Base-by-base conservation (phyloP, 30 jellyfish, hydroid and myxozoan genomes). In the Rhopilema esculentum region DNA sequence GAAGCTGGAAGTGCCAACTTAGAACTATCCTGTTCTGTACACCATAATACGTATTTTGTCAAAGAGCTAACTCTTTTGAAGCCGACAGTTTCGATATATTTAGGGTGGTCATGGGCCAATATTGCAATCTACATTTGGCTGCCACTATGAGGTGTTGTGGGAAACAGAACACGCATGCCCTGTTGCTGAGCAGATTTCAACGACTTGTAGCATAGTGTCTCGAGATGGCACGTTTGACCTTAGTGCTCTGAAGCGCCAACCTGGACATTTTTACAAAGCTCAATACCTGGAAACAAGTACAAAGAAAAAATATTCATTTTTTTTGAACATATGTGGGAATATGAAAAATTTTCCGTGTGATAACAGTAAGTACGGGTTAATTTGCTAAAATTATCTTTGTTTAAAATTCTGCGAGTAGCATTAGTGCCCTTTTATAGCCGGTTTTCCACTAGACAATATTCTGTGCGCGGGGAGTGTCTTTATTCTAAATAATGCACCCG, bases 141-240 rank as follows among this genome's bases (percentile, higher is more conserved):
- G 96, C 68, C 90, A 72, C 53, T 77, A 75, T 40, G 96, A 91
- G 72, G 40, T 91, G 4, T 20, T 77, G 4, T 91, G 97, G 97
- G 88, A 68, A 53, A 91, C 97, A 49, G 97, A 91, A 27, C 90
- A 73, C 72, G 97, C 97, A 0, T 91, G 97, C 51, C 95, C 97
- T 40, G 51, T 70, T 26, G 78, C 63, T 21, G 72, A 84, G 31
- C 92, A 76, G 75, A 89, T 83, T 25, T 85, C 89, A 17, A 84
- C 79, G 4, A 62, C 91, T 28, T 91, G 97, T 70, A 87, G 52
- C 40, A 40, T 91, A 27, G 49, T 71, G 21, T 75, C 96, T 21
- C 62, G 25, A 28, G 84, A 84, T 75, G 92, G 87, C 8, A 2
- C 62, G 24, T 79, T 91, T 68, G 97, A 91, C 70, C 78, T 91